Evolutionary conservation across 2,888 invertebrate species (phyloP).

Genomic region (Acronicta aceris): DNA sequence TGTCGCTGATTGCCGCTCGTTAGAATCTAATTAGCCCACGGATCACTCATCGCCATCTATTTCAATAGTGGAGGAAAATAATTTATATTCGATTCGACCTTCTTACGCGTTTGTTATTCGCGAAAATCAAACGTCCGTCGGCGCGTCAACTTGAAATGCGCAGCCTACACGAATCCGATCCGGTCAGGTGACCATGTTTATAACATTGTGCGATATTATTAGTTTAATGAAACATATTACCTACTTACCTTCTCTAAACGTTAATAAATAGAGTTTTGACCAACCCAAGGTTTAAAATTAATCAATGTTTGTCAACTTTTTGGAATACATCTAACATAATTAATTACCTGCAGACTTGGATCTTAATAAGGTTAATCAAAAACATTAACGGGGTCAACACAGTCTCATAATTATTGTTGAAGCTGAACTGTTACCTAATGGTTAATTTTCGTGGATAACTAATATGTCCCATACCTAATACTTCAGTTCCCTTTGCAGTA

Average conservation of each 20-base stretch:
- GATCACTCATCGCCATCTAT: constrained; percentile 84
- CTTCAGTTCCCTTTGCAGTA: not conserved
- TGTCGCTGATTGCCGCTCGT: constrained; percentile 85
- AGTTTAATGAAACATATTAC: constrained; percentile 1
- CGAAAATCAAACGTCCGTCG: constrained; percentile 59
- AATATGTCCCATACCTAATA: not conserved
- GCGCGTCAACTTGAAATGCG: constrained; percentile 32
- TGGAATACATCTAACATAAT: too few species aligned
- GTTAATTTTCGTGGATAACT: not conserved
- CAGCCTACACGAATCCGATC: constrained; percentile 44
- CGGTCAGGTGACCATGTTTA: constrained; percentile 32
- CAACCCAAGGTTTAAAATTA: not conserved
- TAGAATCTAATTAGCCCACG: constrained; percentile 87
- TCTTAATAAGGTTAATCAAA: not conserved
- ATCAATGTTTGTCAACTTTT: too few species aligned
- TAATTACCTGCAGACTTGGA: too few species aligned
- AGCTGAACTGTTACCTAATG: not conserved
- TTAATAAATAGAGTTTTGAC: not conserved
- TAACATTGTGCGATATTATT: constrained; percentile 15
- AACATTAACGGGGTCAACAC: constrained; percentile 6
- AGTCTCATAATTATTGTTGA: not conserved
- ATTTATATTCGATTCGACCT: constrained; percentile 71
- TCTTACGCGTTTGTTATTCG: constrained; percentile 61
- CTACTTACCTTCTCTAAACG: not conserved
- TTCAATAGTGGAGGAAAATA: constrained; percentile 76